Evolutionary conservation across 2,888 invertebrate species (phyloP).

Genomic region (Acleris sparsana): DNA sequence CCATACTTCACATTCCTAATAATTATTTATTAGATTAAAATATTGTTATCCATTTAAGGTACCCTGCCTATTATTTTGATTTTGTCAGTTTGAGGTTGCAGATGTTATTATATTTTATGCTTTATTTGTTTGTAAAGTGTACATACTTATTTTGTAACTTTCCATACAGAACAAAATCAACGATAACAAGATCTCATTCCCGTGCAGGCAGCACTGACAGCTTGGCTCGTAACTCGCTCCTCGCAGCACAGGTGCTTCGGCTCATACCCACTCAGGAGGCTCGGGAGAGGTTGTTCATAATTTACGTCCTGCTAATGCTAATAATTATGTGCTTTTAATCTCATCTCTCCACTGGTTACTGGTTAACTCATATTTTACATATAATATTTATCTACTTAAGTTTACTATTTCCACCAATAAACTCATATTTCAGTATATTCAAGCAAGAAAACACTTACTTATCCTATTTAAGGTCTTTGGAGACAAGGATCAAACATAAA

Average conservation of each 20-base stretch:
- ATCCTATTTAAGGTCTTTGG: no score
- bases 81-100: no score
- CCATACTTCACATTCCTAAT: no score
- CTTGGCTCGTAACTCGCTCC: conserved; percentile 88
- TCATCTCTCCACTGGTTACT: background rate
- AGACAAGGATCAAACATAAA: no score
- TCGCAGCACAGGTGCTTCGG: conserved; percentile 91
- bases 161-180: conserved; percentile 65
- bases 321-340: conserved; percentile 5
- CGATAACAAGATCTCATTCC: conserved; percentile 70
- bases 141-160: conserved; percentile 5
- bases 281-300: conserved; percentile 85
- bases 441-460: background rate
- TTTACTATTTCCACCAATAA: no score
- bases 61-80: no score
- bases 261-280: conserved; percentile 93
- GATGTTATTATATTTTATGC: no score
- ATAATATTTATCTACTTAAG: background rate
- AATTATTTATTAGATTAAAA: no score
- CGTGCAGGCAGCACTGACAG: conserved; percentile 85
- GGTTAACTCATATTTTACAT: background rate
- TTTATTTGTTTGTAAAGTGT: no score
- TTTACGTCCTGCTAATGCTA: conserved; percentile 16
- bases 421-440: no score
- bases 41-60: no score